Percentiles rank a stretch among this genome's conserved stretches.
Conservation (phyloP, 2,113 vertebrate species). For the Mugil cephalus region DNA sequence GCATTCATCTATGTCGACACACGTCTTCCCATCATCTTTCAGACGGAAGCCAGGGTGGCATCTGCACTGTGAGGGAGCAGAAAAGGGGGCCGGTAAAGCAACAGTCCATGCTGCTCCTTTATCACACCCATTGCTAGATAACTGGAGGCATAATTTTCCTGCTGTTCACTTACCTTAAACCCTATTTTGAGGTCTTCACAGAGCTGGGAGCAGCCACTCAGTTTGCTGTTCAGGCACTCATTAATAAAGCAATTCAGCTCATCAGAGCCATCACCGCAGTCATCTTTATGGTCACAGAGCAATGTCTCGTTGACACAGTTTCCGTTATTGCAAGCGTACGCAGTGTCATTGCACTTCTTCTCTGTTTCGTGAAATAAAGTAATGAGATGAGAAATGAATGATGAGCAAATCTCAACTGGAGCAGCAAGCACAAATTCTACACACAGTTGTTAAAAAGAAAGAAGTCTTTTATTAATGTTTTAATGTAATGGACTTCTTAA, state of each 20-base stretch:
- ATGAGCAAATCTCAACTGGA: slow-evolving; percentile 17
- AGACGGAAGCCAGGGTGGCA: slow-evolving; percentile 94
- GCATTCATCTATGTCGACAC: slow-evolving; percentile 94
- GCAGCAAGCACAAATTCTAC: background rate
- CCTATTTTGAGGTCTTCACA: slow-evolving; percentile 96
- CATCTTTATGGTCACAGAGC: slow-evolving; percentile 92
- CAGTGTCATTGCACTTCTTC: slow-evolving; percentile 92
- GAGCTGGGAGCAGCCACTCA: slow-evolving; percentile 96
- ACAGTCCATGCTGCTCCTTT: no score
- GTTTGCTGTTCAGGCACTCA: slow-evolving; percentile 93
- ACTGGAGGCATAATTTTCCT: background rate
- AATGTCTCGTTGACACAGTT: slow-evolving; percentile 89
- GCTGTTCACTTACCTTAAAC: slow-evolving; percentile 86
- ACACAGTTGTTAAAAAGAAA: background rate
- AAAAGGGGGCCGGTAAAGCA: slow-evolving; percentile 46
- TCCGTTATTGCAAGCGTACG: slow-evolving; percentile 90
- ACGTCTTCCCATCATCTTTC: slow-evolving; percentile 95
- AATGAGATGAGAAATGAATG: slow-evolving; percentile 11
- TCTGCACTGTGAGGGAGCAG: slow-evolving; percentile 87
- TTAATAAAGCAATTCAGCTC: slow-evolving; percentile 96
- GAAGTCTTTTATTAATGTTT: background rate
- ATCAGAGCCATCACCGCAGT: slow-evolving; percentile 91
- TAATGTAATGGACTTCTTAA: background rate
- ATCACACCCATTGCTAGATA: background rate
- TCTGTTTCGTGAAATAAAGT: slow-evolving; percentile 77